Base-by-base conservation (phyloP, 2,888 invertebrate species). In the Caenorhabditis sp. region DNA sequence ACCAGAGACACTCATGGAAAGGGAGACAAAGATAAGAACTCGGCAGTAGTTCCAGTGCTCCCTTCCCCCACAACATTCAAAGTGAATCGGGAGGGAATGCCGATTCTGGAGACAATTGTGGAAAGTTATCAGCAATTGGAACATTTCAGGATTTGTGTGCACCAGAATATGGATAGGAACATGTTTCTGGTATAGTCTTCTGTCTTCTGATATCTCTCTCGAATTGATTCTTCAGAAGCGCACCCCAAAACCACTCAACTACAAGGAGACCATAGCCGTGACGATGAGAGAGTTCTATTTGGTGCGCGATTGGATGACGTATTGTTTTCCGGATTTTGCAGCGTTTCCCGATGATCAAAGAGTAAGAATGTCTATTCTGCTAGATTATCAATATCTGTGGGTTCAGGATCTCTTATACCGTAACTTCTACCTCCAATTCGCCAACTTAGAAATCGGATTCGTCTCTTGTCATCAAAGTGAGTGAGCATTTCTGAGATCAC, bases 191-290 rank as follows among this genome's bases (percentile, higher is more conserved):
- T 68, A n/a, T n/a, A n/a, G n/a, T n/a, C n/a, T n/a, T n/a, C n/a
- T n/a, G n/a, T n/a, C 6, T 13, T 13, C 40, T 2, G 40, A 40
- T 2, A 40, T 2, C 40, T 40, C 40, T 13, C 40, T 40, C 13
- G 13, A n/a, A n/a, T n/a, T n/a, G n/a, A n/a, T n/a, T n/a, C n/a
- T n/a, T n/a, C n/a, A n/a, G n/a, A n/a, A n/a, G n/a, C 40, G 40
- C 6, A 13, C 13, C 13, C 40, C 40, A 13, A 40, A 13, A 13
- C 40, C 6, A 13, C 11, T 86, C 5, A 71, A 67, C 28, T 84
- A 84, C 62, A 86, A 84, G 60, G 84, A 86, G 32, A 77, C 84
- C 6, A 82, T 78, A 22, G 60, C 53, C 3, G 71, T 84, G 0
- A 64, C 69, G 37, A 28, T 71, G 64, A 82, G 79, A 58, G 84